A percentile compares a stretch with the other conserved stretches of the same genome.
Conservation (phyloP, 1,140 invertebrate genomes). For the Leptonema lineaticorne region DNA sequence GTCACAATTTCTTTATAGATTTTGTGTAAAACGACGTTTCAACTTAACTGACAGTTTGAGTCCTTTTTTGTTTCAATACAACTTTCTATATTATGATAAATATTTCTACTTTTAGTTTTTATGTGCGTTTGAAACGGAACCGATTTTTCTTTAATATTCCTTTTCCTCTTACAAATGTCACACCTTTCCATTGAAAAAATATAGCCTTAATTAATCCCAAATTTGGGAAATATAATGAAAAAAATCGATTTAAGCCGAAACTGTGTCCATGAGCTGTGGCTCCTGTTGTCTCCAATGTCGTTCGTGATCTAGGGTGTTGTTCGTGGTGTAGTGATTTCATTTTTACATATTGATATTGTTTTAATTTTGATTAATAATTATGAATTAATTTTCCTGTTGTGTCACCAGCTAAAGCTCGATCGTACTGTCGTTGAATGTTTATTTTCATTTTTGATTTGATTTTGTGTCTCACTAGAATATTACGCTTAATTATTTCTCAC, state of each 20-base stretch:
- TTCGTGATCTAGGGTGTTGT: constrained; percentile 57
- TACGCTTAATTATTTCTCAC: constrained; percentile 40
- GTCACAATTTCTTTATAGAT: no score
- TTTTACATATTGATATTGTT: constrained; percentile 40
- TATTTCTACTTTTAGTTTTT: no score
- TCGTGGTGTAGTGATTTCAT: constrained; percentile 41
- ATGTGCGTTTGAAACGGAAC: no score
- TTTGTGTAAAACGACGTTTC: no score
- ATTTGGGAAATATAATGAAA: background rate
- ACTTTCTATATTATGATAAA: no score
- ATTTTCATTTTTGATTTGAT: constrained; percentile 33
- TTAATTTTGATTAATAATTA: constrained; percentile 39
- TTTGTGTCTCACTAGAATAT: constrained; percentile 40
- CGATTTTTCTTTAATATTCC: no score
- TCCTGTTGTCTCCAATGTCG: constrained; percentile 46
- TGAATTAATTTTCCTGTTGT: constrained; percentile 40
- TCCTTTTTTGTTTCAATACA: no score
- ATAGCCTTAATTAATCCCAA: background rate
- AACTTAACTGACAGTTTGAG: no score
- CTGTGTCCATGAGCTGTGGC: constrained; percentile 33
- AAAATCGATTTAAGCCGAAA: constrained; percentile 1
- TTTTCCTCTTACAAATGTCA: background rate
- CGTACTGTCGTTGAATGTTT: constrained; percentile 38
- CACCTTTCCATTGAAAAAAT: background rate
- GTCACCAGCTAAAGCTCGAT: constrained; percentile 43